Base-by-base conservation (phyloP, 2,888 invertebrate genomes). In the Cantharis rustica region DNA sequence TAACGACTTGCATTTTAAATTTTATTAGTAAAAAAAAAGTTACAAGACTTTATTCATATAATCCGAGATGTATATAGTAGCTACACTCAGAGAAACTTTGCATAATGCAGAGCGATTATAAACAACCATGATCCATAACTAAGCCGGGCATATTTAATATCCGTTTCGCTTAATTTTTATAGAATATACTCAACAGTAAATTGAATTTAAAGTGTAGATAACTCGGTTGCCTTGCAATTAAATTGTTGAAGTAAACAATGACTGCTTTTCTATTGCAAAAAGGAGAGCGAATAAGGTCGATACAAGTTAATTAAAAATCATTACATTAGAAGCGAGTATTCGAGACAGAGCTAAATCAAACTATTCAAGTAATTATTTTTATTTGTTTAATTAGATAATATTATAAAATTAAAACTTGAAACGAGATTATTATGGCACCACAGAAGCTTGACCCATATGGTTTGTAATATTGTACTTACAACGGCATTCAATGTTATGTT, bases 401-500 rank as follows among this genome's bases (percentile, higher is more conserved):
- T n/a, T n/a, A n/a, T 66, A 66, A 66, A 66, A 66, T 66, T 23
- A 66, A n/a, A 23, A 20, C 10, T 66, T 66, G 10, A 16, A 69
- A 47, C 47, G 13, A 69, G 23, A 23, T 26, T 69, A 31, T 69
- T 17, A 47, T 69, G 1, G 63, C 74, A 70, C 64, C 16, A 70
- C 69, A 64, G 74, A 69, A 74, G 74, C 74, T 64, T 61, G 26
- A 69, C 15, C 72, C 16, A 66, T 62, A 73, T 62, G 69, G 69
- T 73, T 73, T 73, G 69, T 68, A 73, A 69, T 74, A 77, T 77
- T 77, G 77, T 77, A 74, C 64, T 31, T 47, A 74, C 77, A 73
- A 69, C 73, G 77, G 68, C 27, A 71, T 73, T 76, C 76, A 73
- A 73, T 76, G 75, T 71, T 77, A 76, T 75, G 76, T 79, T 79